Base-by-base conservation (phyloP, 2,888 invertebrate genomes). In the Hypena proboscidalis region DNA sequence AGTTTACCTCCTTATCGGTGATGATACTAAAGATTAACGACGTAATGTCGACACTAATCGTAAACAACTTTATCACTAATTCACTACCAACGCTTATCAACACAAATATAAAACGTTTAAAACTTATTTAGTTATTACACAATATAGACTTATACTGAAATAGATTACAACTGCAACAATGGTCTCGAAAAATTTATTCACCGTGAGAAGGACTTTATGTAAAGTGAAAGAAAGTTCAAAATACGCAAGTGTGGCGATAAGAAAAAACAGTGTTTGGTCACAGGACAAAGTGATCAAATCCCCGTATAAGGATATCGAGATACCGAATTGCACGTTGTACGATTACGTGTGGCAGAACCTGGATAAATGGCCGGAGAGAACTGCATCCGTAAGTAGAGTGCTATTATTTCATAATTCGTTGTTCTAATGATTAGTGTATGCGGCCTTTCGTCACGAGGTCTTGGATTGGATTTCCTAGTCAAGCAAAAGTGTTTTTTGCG, bases 261-360 rank as follows among this genome's bases (percentile, higher is more conserved):
- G 87, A 45, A 74, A 65, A 35, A 58, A 71, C 1, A 82, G 81
- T 55, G 73, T 71, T 2, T 90, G 90, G 90, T 80, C 81, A 0
- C 64, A 76, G 21, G 85, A 88, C 6, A 80, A 70, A 19, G 62
- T 80, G 1, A 72, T 89, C n/a, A 80, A 72, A 33, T 95, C 89
- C 0, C 92, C 92, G 0, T 92, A 77, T 51, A 89, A 89, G n/a
- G 76, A 83, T 14, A 68, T 93, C 2, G 80, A 86, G 6, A 73
- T 92, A 29, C 92, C 92, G 0, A 92, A 93, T 52, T 67, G 84
- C 8, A 90, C 93, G 1, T 46, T 95, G 35, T 87, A 93, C 38
- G 93, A 95, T 58, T 93, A 92, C 51, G 83, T 95, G 2, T 95
- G 94, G 94, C 82, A 84, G 50, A 88, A 93, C 67, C 66, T 94